Evolutionary conservation across 1,140 invertebrate genomes (phyloP).

Genomic region (Drosophila ananassae): DNA sequence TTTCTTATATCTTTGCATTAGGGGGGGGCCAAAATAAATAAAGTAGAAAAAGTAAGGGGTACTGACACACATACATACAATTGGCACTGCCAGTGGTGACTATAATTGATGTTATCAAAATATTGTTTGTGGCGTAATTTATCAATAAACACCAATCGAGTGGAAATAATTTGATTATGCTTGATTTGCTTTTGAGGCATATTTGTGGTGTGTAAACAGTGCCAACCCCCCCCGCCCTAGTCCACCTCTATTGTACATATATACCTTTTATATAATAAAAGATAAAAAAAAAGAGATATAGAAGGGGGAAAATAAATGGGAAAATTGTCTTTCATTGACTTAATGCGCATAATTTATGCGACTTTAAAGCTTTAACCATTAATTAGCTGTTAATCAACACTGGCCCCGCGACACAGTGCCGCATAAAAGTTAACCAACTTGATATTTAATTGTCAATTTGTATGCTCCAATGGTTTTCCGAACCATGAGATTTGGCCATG

Average conservation of each 20-base stretch:
- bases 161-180: slow-evolving; percentile 84
- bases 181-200: slow-evolving; percentile 83
- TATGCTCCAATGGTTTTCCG: slow-evolving; percentile 35
- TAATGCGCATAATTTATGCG: slow-evolving; percentile 59
- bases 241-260: neutral
- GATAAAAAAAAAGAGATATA: neutral
- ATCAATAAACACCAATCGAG: slow-evolving; percentile 84
- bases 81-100: slow-evolving; percentile 64
- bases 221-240: neutral
- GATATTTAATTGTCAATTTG: slow-evolving; percentile 69
- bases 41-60: neutral
- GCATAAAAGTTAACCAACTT: slow-evolving; percentile 57
- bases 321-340: slow-evolving; percentile 37
- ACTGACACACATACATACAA: neutral
- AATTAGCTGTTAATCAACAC: slow-evolving; percentile 73
- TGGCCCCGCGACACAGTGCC: slow-evolving; percentile 12
- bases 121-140: slow-evolving; percentile 84
- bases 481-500: slow-evolving; percentile 26
- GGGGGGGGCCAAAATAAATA: neutral
- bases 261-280: neutral
- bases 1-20: no score
- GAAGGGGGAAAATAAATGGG: slow-evolving; percentile 6
- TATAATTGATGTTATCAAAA: slow-evolving; percentile 84
- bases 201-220: slow-evolving; percentile 78
- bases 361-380: slow-evolving; percentile 64